Evolutionary conservation across 2,888 invertebrate species (phyloP), one percentile per base, ranked within the genome.

Genomic region (Amiota minor): DNA sequence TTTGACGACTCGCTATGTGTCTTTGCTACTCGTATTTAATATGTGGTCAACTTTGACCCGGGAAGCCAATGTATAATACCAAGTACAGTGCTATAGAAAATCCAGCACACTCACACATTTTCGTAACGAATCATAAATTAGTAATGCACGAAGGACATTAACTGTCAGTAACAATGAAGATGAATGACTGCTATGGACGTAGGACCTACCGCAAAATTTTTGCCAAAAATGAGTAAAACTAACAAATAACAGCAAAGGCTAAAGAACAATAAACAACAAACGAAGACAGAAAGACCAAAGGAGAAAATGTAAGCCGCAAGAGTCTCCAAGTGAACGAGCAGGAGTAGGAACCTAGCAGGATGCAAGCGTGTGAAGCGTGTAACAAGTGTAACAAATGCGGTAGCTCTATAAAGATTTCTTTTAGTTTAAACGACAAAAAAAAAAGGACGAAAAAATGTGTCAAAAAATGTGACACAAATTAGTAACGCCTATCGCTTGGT

Each of bases 381-480:
- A 84, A 83, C 83, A 83, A 83, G 83, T 83, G 84, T 84, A 76
- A 73, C 84, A 77, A 83, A 83, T 83, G 23, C 46, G 50, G n/a
- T 50, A 64, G 8, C 55, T 67, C 18, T 45, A 47, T 4, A 18
- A 56, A 16, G 56, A 18, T 16, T 77, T 73, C 46, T 56, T 49
- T 50, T 16, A 62, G 62, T 49, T 59, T 53, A 72, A 18, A 59
- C 10, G 20, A 20, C 20, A 59, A 59, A n/a, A 20, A 56, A 9
- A 56, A 18, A 4, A 9, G n/a, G 18, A 56, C 71, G 55, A 49
- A 20, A 69, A 70, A 65, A 75, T 74, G 78, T 79, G 79, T 78
- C 78, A 78, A 78, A 75, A 82, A 82, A 85, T 82, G 83, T 82
- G 86, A 88, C 86, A 88, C 78, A 78, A 86, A 88, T 87, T 87